Evolutionary conservation across 2,888 invertebrate genomes (phyloP), one percentile per base, ranked within the genome.

Genomic region (Noctua janthe): DNA sequence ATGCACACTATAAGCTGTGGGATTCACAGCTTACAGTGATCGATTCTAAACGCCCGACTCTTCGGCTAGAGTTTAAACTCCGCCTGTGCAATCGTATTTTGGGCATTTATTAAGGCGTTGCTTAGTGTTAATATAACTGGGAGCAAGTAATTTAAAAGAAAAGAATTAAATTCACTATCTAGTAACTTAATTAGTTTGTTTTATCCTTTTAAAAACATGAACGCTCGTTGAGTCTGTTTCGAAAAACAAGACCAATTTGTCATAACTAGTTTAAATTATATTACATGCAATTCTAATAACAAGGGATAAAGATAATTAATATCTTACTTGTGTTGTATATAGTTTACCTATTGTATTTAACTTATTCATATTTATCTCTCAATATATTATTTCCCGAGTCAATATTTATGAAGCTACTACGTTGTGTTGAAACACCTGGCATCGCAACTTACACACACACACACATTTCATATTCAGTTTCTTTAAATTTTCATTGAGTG

Each of bases 381-480:
- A 62, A 69, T 62, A 64, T 67, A 17, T 69, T 56, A 13, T 69
- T 83, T 72, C 64, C 11, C 23, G 8, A 56, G 51, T 59, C 43
- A 83, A 64, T 78, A 77, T 83, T 82, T 83, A 82, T 72, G 54
- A 77, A 69, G 29, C n/a, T 51, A n/a, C 20, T 43, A 23, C 5
- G 54, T 69, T 69, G 13, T 47, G 8, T 15, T 15, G 17, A 67
- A 69, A 77, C 77, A 83, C 67, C 84, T 82, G 84, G 81, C 51
- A 29, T 59, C 51, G 43, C 39, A 2, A 29, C 51, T 66, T 59
- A 51, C 8, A 29, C 43, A 39, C 39, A 39, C 39, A 39, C 39
- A 39, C 39, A 2, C 10, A 43, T 13, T 59, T 56, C 23, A 11
- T 3, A 66, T 59, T 43, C 5, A 4, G 10, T 43, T 51, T 20